Base-by-base conservation (phyloP, 2,113 vertebrate genomes). In the Pyrgilauda ruficollis region DNA sequence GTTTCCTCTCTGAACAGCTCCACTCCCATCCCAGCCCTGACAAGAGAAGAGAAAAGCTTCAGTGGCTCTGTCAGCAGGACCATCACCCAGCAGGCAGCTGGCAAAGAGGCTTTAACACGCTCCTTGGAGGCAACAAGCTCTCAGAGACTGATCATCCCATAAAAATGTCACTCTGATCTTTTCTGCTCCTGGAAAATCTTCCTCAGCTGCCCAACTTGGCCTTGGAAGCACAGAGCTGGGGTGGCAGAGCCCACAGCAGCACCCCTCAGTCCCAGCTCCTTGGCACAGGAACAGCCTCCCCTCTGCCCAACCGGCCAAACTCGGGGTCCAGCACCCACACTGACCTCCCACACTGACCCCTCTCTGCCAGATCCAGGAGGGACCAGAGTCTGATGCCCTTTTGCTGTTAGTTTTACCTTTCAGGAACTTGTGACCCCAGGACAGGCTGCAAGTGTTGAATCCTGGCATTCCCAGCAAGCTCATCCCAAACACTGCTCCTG, bases 41-140 rank as follows among this genome's bases (percentile, higher is more conserved):
- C 66, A 73, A 53, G 63, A 58, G 46, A 77, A 81, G n/a, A 22
- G 19, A 47, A 81, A 91, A 68, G 15, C 46, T 63, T 76, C 8
- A 0, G 4, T 16, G 43, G 55, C 79, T 83, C 84, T 62, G 78
- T 85, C 93, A 95, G 95, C 62, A 35, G 64, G 63, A 82, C 92
- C 81, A 52, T 69, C 84, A 15, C 63, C 61, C 83, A 81, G 86
- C 69, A 91, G 86, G 86, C 91, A 96, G 93, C 89, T 91, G 89
- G 91, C 77, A 96, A 49, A 91, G 93, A 89, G 70, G 88, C n/a
- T 85, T 95, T 62, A 68, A 73, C 0, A 0, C 1, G 1, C 87
- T 91, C 82, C 90, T 90, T 28, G 82, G 58, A 82, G 84, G 91
- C 77, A 89, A 82, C 84, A 82, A 74, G 87, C 79, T 88, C 46